These are phyloP conservation scores for Hypsibius dujardini DNA, from an alignment of 1,140 invertebrate species.

Conservation along the genomic window DNA sequence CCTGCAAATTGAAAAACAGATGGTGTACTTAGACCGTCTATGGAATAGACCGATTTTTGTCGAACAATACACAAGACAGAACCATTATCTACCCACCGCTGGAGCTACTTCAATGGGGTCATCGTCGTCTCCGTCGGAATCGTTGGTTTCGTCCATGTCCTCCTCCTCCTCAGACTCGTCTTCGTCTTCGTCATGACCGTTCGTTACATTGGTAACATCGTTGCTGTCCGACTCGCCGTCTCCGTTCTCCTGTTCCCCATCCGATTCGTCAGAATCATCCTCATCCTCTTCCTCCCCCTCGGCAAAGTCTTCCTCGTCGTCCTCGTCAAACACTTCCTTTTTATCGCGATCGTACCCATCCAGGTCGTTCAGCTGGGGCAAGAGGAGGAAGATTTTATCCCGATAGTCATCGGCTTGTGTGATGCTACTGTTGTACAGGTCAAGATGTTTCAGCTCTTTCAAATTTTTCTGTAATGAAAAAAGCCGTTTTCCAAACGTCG, in stretches of 20 bases:
- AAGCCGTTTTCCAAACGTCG: too few relatives aligned
- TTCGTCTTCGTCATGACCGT: neutral
- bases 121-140: too few relatives aligned
- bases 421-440: neutral
- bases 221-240: conserved; percentile 22
- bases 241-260: neutral
- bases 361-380: neutral
- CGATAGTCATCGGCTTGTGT: neutral
- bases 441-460: conserved; percentile 58
- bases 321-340: neutral
- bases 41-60: too few relatives aligned
- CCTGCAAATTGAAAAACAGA: too few relatives aligned
- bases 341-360: neutral
- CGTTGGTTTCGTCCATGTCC: too few relatives aligned
- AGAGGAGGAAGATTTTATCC: neutral
- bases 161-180: too few relatives aligned
- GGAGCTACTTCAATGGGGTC: too few relatives aligned
- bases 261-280: neutral
- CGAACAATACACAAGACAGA: too few relatives aligned
- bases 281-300: neutral
- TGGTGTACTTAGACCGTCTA: too few relatives aligned
- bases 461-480: conserved; percentile 56
- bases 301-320: too few relatives aligned
- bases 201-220: neutral
- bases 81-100: too few relatives aligned